Percentiles rank a stretch among this genome's conserved stretches.
Evolutionary conservation across 1,140 invertebrate genomes (phyloP).

Genomic region (Hyles vespertilio): DNA sequence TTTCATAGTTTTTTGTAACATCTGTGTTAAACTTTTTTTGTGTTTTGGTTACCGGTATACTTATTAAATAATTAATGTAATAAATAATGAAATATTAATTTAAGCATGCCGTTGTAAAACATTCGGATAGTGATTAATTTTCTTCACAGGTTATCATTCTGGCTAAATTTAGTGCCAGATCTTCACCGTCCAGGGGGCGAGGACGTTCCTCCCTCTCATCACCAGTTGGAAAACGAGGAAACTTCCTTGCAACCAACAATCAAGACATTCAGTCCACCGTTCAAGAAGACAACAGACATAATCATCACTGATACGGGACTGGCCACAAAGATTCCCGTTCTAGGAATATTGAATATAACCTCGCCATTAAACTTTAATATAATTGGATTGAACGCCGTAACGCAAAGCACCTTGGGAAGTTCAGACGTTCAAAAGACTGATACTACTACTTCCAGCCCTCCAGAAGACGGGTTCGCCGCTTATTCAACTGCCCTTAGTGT

Average conservation of each 20-base stretch:
- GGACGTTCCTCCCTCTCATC: slow-evolving; percentile 89
- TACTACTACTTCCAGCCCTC: slow-evolving; percentile 74
- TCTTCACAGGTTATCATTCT: slow-evolving; percentile 91
- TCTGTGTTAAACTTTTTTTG: too few relatives aligned
- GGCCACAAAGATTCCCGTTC: slow-evolving; percentile 65
- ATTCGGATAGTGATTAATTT: slow-evolving; percentile 15
- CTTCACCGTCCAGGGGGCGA: slow-evolving; percentile 92
- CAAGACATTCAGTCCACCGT: slow-evolving; percentile 76
- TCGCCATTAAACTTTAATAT: slow-evolving; percentile 66
- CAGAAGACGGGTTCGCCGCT: slow-evolving; percentile 89
- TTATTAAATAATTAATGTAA: too few relatives aligned
- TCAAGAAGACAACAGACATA: slow-evolving; percentile 75
- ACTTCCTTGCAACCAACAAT: slow-evolving; percentile 61
- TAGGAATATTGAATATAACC: slow-evolving; percentile 58
- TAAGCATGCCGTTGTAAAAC: background rate
- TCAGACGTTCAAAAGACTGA: slow-evolving; percentile 63
- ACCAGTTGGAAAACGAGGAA: slow-evolving; percentile 88
- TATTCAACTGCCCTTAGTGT: slow-evolving; percentile 93
- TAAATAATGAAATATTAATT: too few relatives aligned
- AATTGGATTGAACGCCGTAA: slow-evolving; percentile 47
- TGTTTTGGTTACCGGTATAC: too few relatives aligned
- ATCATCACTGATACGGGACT: slow-evolving; percentile 58
- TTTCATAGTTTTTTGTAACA: too few relatives aligned
- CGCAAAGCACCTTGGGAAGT: slow-evolving; percentile 38
- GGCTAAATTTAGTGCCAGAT: slow-evolving; percentile 96